phyloP scores from a whole-genome alignment of 2,888 invertebrate species.

The Selenia dentaria region DNA sequence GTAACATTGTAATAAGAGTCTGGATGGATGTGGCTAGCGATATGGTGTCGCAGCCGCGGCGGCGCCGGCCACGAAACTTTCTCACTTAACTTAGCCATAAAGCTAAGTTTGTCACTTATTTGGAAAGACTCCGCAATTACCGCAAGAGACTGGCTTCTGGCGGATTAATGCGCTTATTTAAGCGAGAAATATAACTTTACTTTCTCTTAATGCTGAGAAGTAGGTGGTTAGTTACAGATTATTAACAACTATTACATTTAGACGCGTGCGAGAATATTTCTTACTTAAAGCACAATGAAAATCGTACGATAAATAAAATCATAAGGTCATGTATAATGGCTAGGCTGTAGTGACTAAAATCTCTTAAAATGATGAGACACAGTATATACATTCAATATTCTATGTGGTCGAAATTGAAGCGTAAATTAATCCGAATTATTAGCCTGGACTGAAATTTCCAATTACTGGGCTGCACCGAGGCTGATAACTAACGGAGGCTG shows the following conservation, averaged over 20 bases:
- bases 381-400: too few relatives aligned
- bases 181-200: slow-evolving; percentile 33
- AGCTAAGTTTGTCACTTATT: slow-evolving; percentile 60
- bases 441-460: too few relatives aligned
- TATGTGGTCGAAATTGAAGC: too few relatives aligned
- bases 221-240: neutral
- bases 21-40: slow-evolving; percentile 2
- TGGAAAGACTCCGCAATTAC: slow-evolving; percentile 53
- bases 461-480: too few relatives aligned
- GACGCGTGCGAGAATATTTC: too few relatives aligned
- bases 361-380: too few relatives aligned
- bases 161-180: slow-evolving; percentile 48
- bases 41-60: slow-evolving; percentile 37
- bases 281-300: too few relatives aligned
- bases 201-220: slow-evolving; percentile 1
- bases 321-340: too few relatives aligned
- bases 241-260: neutral
- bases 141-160: slow-evolving; percentile 38
- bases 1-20: slow-evolving; percentile 11
- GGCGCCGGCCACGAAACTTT: slow-evolving; percentile 61
- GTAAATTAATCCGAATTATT: too few relatives aligned
- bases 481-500: too few relatives aligned
- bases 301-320: too few relatives aligned
- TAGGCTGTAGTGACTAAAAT: too few relatives aligned
- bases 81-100: slow-evolving; percentile 60